phyloP scores from a whole-genome alignment of 2,888 invertebrate species.

The Tetranychus piercei region DNA sequence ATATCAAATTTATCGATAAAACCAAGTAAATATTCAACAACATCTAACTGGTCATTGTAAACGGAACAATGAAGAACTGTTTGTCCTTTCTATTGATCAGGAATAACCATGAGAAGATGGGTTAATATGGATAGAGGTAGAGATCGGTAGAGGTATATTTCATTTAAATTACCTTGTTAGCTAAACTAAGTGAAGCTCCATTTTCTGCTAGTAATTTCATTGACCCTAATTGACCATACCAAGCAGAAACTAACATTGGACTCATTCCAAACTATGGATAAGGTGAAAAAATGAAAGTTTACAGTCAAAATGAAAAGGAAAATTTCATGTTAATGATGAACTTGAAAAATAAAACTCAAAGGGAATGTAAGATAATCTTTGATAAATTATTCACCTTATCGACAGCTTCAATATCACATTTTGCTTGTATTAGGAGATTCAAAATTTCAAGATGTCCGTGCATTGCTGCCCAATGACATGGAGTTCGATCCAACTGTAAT shows the following conservation, averaged over 20 bases:
- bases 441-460: slow-evolving; percentile 32
- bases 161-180: neutral
- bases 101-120: slow-evolving; percentile 14
- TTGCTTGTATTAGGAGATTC: slow-evolving; percentile 31
- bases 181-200: slow-evolving; percentile 2
- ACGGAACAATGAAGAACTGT: slow-evolving; percentile 57
- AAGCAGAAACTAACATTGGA: slow-evolving; percentile 22
- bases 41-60: slow-evolving; percentile 45
- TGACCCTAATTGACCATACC: slow-evolving; percentile 28
- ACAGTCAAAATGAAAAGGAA: neutral
- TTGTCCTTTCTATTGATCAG: slow-evolving; percentile 30
- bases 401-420: slow-evolving; percentile 33
- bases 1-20: slow-evolving; percentile 42
- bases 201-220: slow-evolving; percentile 26
- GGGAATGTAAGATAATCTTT: neutral
- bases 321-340: neutral
- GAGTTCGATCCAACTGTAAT: slow-evolving; percentile 31
- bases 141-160: neutral
- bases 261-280: slow-evolving; percentile 34
- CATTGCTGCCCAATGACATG: slow-evolving; percentile 35
- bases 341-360: neutral
- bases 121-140: neutral
- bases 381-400: slow-evolving; percentile 30
- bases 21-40: slow-evolving; percentile 48
- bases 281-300: slow-evolving; percentile 18